Base-by-base conservation (phyloP, 2,888 invertebrate genomes). In the Oxytorus armatus region DNA sequence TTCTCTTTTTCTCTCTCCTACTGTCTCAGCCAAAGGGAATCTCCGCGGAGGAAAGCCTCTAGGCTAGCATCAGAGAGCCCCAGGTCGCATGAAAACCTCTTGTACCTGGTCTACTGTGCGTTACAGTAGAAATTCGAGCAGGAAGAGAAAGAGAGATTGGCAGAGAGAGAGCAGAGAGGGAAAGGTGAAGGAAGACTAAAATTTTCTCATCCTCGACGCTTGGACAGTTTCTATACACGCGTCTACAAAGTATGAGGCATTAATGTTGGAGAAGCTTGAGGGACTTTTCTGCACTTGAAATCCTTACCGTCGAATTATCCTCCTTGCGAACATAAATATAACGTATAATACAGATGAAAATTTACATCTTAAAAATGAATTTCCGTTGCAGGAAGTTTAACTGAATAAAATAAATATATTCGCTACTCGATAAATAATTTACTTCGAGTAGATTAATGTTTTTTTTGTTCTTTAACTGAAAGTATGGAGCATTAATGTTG, bases 11-110 rank as follows among this genome's bases (percentile, higher is more conserved):
- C 59, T 11, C 21, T 29, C n/a, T 63, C 59, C 25, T 39, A 39
- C 49, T 25, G 7, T 29, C 29, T 1, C 1, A 21, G 42, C 39
- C 57, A 72, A 77, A 77, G 72, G 59, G 66, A 77, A 77, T 72
- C 49, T 42, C 14, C n/a, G n/a, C n/a, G n/a, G n/a, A 14, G 16
- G 49, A 59, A 39, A 65, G 51, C 72, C 77, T 66, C 57, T 39
- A 36, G 57, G 39, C 33, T 33, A 16, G 33, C 65, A 42, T 25
- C 49, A 39, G 18, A 33, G 57, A 47, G n/a, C n/a, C n/a, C 70
- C 36, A 49, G 57, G 55, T 77, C 65, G 49, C 59, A 42, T 42
- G 8, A 44, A 65, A 49, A 57, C 49, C 57, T 77, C 49, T 77
- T 39, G 65, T 65, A 57, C 59, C 29, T 72, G 29, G 77, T 65